Percentiles rank a stretch among this genome's conserved stretches.
Evolutionary conservation across 2,113 vertebrate genomes (phyloP).

Genomic region (Bothrops jararaca): DNA sequence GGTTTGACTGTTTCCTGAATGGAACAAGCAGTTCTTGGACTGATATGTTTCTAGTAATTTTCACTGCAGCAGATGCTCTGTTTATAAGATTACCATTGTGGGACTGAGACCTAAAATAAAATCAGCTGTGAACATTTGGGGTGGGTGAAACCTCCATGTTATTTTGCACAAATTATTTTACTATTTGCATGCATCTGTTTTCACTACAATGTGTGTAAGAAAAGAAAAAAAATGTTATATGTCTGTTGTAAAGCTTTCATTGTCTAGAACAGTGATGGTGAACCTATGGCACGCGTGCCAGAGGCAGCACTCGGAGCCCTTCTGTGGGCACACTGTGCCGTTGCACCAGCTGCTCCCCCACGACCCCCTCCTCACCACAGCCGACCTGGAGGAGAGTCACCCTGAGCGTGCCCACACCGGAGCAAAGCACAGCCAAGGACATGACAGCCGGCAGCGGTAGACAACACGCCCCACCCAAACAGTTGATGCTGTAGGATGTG

Average conservation of each 20-base stretch:
- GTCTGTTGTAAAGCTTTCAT: background rate
- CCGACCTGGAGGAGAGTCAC: too few species aligned
- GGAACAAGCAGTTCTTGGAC: background rate
- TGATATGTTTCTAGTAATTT: background rate
- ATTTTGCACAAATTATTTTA: background rate
- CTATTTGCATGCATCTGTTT: background rate
- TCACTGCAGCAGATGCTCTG: background rate
- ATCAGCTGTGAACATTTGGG: background rate
- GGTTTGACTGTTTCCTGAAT: background rate
- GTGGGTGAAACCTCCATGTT: background rate
- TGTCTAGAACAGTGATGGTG: background rate
- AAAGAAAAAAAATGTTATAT: background rate
- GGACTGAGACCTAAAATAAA: background rate
- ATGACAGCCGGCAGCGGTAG: too few species aligned
- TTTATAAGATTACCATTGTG: background rate
- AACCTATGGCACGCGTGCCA: too few species aligned
- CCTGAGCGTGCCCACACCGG: too few species aligned
- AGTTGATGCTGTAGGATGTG: too few species aligned
- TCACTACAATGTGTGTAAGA: background rate
- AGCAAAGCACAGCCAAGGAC: too few species aligned
- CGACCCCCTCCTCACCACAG: too few species aligned
- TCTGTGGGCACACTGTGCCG: too few species aligned
- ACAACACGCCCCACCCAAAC: too few species aligned
- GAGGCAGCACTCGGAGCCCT: too few species aligned
- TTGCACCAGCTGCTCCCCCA: too few species aligned